Evolutionary conservation across 2,797 vertebrate genomes (phyloP).

Genomic region (Geotrypetes seraphini): DNA sequence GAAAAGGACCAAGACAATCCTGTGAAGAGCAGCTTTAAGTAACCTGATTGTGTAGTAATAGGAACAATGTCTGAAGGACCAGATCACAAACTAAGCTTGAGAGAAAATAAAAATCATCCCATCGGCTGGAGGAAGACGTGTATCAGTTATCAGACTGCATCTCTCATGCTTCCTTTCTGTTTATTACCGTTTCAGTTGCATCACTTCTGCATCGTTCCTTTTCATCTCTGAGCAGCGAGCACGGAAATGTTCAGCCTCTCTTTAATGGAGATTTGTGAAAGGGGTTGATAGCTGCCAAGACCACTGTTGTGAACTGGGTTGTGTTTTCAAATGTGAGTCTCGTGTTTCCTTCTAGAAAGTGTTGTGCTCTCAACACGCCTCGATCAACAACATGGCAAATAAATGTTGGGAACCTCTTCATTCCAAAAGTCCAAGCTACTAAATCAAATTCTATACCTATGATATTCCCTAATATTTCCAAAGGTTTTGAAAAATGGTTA

Average conservation of each 20-base stretch:
- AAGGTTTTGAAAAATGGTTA: too few species aligned
- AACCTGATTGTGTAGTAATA: conserved; percentile 6
- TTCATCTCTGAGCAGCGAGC: neutral
- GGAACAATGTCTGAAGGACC: conserved; percentile 17
- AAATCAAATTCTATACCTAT: too few species aligned
- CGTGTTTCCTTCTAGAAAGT: too few species aligned
- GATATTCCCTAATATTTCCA: too few species aligned
- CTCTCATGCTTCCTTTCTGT: neutral
- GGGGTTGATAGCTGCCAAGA: accelerated
- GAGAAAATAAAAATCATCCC: conserved; percentile 10
- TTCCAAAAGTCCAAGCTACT: too few species aligned
- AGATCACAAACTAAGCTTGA: conserved; percentile 23
- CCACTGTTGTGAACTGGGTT: accelerated
- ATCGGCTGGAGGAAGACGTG: neutral
- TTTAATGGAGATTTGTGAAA: neutral
- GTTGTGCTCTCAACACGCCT: too few species aligned
- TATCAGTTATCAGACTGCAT: conserved; percentile 1
- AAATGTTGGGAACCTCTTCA: too few species aligned
- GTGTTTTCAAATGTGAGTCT: neutral
- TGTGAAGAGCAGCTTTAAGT: conserved; percentile 11
- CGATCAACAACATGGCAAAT: too few species aligned
- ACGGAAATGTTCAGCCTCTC: accelerated
- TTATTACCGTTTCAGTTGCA: neutral
- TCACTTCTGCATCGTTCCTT: neutral
- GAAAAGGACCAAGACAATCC: too few species aligned